Base-by-base conservation (phyloP, 2,797 vertebrate genomes). In the Gambelia wislizenii region DNA sequence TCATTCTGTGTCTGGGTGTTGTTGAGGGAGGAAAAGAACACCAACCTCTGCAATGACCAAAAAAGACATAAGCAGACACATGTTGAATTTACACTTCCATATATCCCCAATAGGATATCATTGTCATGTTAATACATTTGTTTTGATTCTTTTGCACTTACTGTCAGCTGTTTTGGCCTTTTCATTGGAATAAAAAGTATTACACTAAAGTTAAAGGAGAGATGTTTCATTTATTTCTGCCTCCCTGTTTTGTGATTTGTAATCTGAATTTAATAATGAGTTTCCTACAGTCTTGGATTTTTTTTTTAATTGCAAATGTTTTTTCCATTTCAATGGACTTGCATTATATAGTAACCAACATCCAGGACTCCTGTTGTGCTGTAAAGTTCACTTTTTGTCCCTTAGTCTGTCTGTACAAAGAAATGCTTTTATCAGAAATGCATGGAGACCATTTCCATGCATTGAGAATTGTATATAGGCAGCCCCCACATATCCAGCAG, bases 371-470 rank as follows among this genome's bases (percentile, higher is more conserved):
- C 16, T 76, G 1, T 42, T 3, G 74, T 14, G 89, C 49, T 42
- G 49, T 88, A 5, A 59, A 90, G n/a, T 39, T 42, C 2, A 18
- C 83, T 77, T 47, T 49, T 6, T 33, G 77, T 49, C 33, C 33
- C 27, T n/a, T 64, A 13, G 30, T 87, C 39, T 25, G 13, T 83
- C 12, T 49, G 1, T 61, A 76, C 7, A 61, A 80, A 67, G 84
- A 75, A 61, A 39, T 61, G 18, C 9, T 83, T 67, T 54, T 79
- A 39, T 86, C 67, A n/a, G 44, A 22, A 77, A 79, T 49, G n/a
- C n/a, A n/a, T n/a, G n/a, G 36, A 59, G 74, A 42, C 54, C 49
- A 6, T 79, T 91, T 91, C 27, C 78, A 6, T 90, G 13, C 52
- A 16, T 13, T 27, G 49, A 33, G 52, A 90, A 44, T 90, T 74